Evolutionary conservation across 1,140 invertebrate species (phyloP), one percentile per base, ranked within the genome.

Genomic region (Araneus ventricosus): DNA sequence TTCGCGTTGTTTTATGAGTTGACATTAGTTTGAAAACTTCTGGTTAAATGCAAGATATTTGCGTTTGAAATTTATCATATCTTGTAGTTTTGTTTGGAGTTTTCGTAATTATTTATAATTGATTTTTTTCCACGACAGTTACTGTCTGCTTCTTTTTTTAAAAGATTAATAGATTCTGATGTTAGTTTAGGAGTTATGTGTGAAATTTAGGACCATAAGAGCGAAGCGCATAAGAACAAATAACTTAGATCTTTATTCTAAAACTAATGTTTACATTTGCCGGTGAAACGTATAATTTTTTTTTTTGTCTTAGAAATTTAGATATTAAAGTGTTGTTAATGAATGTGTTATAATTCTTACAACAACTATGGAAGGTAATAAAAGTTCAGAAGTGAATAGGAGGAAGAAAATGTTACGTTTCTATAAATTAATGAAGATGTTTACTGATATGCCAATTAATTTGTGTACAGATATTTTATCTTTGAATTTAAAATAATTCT

Each of bases 391-490:
- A 34, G 67, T 22, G 17, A 75, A n/a, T 86, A 14, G 10, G 20
- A 59, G 30, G 10, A 87, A 87, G 57, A 63, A 87, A 84, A 34
- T 20, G 30, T 90, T 41, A n/a, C 80, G 88, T 90, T 57, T 52
- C 88, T 90, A 61, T 24, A 80, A 57, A 34, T 57, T 4, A 14
- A 52, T 75, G 34, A 34, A 57, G 45, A 70, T 89, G 34, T 79
- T 10, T 67, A 63, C 24, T 67, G 59, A 67, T n/a, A 24, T 52
- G 85, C 59, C 57, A 87, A 87, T 37, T 30, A 61, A n/a, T 90
- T 52, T 90, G 20, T 90, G 88, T 90, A 90, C 27, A 90, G 88
- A 90, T 88, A 70, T 90, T 90, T 90, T 57, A 90, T 39, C 37
- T 63, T 45, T 88, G 39, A 70, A 75, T 34, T 88, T 90, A 79